Evolutionary conservation across 2,888 invertebrate genomes (phyloP), one percentile per base, ranked within the genome.

Genomic region (Aspidiotus destructor): DNA sequence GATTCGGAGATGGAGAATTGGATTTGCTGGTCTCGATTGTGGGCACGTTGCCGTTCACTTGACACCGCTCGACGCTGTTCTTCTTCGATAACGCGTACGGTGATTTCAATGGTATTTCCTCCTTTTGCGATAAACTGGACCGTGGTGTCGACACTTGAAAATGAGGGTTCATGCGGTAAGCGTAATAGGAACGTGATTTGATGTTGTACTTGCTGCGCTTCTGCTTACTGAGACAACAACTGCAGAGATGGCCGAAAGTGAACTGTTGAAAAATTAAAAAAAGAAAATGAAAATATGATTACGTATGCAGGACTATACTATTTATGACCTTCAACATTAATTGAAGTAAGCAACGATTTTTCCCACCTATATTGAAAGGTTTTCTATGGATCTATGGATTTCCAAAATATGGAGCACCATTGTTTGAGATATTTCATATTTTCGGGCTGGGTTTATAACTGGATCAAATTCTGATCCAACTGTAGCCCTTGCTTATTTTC

Each of bases 151-250:
- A 44, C 1, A 10, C 58, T 40, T 65, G 65, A n/a, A 58, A 44
- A 28, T 58, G 58, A 13, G 57, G 65, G 58, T 65, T 65, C 57
- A 58, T 44, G 13, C 65, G 65, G 41, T 58, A 65, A 7, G 65
- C 58, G 41, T 58, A 57, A 44, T 58, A 57, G 7, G 65, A 65
- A 48, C 65, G 65, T 7, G 58, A 58, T 28, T 57, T 57, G 11
- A 65, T 65, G 48, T 55, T 57, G 65, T 65, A 58, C 13, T 65
- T 65, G 57, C 58, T 57, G 11, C 65, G 42, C 55, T 65, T 65
- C 13, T 44, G 65, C 48, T 65, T 65, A n/a, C 65, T 65, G 8
- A 65, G 57, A n/a, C 65, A 65, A 41, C 65, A 65, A 15, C 65
- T 41, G 40, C 65, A 65, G n/a, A 65, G 58, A 28, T 65, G 65